A percentile compares a stretch with the other conserved stretches of the same genome.
These are phyloP conservation scores for Drosophila navojoa DNA, from an alignment of 1,140 invertebrate genomes.

Conservation along the genomic window DNA sequence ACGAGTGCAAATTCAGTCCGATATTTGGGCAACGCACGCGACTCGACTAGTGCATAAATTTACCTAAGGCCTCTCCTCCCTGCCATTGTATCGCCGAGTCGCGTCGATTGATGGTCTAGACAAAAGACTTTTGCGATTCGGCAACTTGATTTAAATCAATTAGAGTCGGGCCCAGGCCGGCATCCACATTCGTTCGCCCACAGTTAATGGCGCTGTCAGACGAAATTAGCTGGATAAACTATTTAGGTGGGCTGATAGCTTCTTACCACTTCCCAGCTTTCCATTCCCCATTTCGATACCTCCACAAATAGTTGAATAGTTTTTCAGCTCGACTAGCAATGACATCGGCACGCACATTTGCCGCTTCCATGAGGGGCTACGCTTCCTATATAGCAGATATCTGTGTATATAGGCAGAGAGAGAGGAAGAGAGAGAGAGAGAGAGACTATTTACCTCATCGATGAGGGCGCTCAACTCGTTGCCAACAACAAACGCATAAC, in stretches of 20 bases:
- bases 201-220: conserved; percentile 67
- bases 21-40: conserved; percentile 77
- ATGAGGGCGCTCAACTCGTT: conserved; percentile 73
- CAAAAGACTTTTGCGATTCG: conserved; percentile 47
- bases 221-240: conserved; percentile 73
- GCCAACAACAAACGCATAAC: conserved; percentile 79
- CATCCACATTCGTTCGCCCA: background rate
- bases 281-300: conserved; percentile 32
- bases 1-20: conserved; percentile 60
- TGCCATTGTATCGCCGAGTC: conserved; percentile 9
- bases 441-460: background rate
- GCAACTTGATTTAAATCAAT: conserved; percentile 81
- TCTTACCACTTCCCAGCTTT: conserved; percentile 22
- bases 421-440: too few relatives aligned
- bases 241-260: conserved; percentile 54
- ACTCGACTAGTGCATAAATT: conserved; percentile 64
- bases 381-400: background rate
- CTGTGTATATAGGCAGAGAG: too few relatives aligned
- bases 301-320: conserved; percentile 26
- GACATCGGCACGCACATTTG: conserved; percentile 45
- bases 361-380: background rate
- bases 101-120: conserved; percentile 76
- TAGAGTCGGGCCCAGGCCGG: conserved; percentile 34
- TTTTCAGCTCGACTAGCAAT: conserved; percentile 25
- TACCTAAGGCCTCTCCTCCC: conserved; percentile 6